A percentile compares a stretch with the other conserved stretches of the same genome.
phyloP scores from a whole-genome alignment of 1,140 invertebrate species.

The Venustaconcha ellipsiformis region DNA sequence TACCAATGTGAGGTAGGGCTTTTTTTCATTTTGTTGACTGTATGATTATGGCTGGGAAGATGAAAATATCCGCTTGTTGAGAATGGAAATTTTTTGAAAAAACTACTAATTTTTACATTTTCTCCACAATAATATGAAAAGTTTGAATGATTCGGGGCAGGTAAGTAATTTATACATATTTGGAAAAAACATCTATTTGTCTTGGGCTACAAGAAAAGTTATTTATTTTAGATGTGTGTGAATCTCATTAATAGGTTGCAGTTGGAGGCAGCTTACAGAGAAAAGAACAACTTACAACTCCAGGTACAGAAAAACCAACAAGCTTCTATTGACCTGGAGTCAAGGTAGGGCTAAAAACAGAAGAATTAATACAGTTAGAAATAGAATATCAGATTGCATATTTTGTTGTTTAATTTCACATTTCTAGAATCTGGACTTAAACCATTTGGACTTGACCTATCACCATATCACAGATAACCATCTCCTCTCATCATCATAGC shows the following conservation, averaged over 20 bases:
- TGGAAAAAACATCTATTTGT: too few relatives aligned
- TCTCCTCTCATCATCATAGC: background rate
- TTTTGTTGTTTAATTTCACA: background rate
- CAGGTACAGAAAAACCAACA: conserved; percentile 48
- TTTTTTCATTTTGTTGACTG: too few relatives aligned
- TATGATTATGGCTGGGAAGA: too few relatives aligned
- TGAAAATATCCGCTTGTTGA: too few relatives aligned
- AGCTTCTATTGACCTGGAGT: conserved; percentile 41
- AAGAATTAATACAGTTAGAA: background rate
- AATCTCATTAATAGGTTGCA: conserved; percentile 40
- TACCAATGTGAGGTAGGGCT: too few relatives aligned
- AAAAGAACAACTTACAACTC: conserved; percentile 42
- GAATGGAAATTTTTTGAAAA: too few relatives aligned
- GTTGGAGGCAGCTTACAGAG: conserved; percentile 33
- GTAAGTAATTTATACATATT: too few relatives aligned
- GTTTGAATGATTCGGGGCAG: too few relatives aligned
- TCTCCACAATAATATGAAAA: too few relatives aligned
- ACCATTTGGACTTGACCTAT: background rate
- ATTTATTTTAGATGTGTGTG: too few relatives aligned
- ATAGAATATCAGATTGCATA: background rate
- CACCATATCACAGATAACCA: background rate
- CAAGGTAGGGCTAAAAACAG: conserved; percentile 37
- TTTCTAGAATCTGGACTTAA: background rate
- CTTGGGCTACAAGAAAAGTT: too few relatives aligned
- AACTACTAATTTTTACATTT: too few relatives aligned